Conservation (phyloP, 2,113 vertebrate species). For the Pica pica region DNA sequence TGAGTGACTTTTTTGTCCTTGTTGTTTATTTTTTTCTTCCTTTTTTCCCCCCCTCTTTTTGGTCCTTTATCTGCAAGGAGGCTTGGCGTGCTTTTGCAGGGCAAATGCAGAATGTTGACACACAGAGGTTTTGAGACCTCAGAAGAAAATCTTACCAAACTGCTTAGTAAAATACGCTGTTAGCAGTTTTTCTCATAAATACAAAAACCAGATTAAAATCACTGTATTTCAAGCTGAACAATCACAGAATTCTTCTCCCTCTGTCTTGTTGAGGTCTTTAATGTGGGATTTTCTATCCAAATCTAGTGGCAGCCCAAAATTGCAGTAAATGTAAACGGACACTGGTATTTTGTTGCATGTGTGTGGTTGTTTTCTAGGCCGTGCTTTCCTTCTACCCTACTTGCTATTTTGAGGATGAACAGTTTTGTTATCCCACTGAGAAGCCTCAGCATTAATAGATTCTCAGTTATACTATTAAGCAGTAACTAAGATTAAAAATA, state of each 20-base stretch:
- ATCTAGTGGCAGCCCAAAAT: not conserved
- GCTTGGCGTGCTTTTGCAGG: not conserved
- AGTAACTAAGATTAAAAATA: not conserved
- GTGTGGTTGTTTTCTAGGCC: not conserved
- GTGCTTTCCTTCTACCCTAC: not conserved
- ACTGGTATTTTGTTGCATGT: not conserved
- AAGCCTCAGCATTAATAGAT: not conserved
- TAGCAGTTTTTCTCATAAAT: not conserved
- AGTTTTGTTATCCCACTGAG: not conserved
- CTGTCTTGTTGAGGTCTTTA: not conserved
- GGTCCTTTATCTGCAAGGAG: not conserved
- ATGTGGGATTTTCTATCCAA: not conserved
- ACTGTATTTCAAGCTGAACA: not conserved
- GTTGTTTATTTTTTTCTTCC: not conserved
- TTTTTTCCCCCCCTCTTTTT: accelerated
- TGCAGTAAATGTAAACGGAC: not conserved
- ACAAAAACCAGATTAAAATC: not conserved
- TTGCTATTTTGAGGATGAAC: not conserved
- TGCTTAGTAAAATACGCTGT: not conserved
- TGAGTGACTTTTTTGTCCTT: not conserved
- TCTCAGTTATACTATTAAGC: not conserved
- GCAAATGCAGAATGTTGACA: not conserved
- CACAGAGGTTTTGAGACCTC: not conserved
- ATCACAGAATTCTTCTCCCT: not conserved
- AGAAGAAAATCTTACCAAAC: not conserved